Conservation (phyloP, 2,888 invertebrate genomes). For the Oegoconia quadripuncta region DNA sequence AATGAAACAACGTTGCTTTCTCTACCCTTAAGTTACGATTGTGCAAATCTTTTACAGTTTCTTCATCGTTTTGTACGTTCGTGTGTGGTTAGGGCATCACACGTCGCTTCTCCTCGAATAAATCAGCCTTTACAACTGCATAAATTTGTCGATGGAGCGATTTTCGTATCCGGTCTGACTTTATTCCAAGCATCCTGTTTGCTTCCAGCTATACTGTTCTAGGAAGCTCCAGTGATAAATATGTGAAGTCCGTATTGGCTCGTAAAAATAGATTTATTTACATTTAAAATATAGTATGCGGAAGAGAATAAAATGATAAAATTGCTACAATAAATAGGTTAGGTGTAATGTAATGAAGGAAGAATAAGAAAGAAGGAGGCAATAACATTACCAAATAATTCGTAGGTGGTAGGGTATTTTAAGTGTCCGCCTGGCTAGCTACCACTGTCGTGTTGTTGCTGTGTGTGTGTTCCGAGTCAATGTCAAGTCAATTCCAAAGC, state of each 20-base stretch:
- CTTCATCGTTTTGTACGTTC: not conserved
- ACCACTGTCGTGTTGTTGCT: no score
- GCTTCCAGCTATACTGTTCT: constrained; percentile 44
- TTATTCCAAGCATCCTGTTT: constrained; percentile 61
- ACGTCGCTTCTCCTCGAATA: constrained; percentile 61
- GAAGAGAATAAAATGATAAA: not conserved
- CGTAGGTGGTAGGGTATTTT: no score
- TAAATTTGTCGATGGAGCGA: constrained; percentile 74
- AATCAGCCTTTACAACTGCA: constrained; percentile 71
- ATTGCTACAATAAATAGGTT: no score
- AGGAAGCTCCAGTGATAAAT: constrained; percentile 37
- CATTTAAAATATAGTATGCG: not conserved
- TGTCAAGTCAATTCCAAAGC: no score
- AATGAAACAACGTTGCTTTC: no score
- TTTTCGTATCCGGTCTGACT: constrained; percentile 65
- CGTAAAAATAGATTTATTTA: constrained; percentile 24
- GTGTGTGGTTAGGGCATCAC: constrained; percentile 41
- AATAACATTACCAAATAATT: no score
- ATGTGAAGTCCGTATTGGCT: constrained; percentile 27
- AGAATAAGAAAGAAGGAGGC: no score
- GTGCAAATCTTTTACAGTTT: no score
- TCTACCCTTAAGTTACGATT: no score
- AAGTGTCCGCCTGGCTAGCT: no score
- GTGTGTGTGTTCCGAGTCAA: no score
- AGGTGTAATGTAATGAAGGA: no score